phyloP scores from a whole-genome alignment of 2,888 invertebrate species.

The Parnassius glacialis region DNA sequence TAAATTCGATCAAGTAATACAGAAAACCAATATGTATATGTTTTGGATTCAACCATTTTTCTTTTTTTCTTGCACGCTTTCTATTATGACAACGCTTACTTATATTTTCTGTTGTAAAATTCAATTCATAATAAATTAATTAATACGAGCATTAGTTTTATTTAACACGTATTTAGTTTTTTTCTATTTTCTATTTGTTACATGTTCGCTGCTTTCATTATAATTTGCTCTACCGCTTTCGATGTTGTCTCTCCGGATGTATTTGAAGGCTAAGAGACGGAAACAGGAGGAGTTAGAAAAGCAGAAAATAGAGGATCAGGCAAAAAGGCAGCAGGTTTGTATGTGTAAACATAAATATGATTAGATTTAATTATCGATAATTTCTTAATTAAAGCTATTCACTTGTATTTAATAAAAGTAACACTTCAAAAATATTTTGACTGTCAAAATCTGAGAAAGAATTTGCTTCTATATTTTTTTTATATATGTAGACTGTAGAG shows the following conservation, averaged over 20 bases:
- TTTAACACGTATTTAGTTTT: constrained; percentile 29
- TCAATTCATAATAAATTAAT: no score
- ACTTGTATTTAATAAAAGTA: no score
- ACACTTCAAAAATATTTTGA: no score
- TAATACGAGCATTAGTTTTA: neutral
- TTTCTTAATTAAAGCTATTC: no score
- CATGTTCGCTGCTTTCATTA: constrained; percentile 70
- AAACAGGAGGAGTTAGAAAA: constrained; percentile 93
- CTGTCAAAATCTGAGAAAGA: no score
- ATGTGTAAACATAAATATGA: neutral
- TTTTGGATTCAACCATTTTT: neutral
- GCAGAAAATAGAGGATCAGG: constrained; percentile 90
- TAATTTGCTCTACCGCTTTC: constrained; percentile 79
- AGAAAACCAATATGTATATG: no score
- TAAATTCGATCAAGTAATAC: no score
- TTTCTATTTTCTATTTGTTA: constrained; percentile 62
- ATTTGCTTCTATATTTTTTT: no score
- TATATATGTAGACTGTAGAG: no score
- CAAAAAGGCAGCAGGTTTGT: constrained; percentile 91
- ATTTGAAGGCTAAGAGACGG: constrained; percentile 88
- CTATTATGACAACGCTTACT: constrained; percentile 1
- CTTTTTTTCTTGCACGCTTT: constrained; percentile 20
- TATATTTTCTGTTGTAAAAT: neutral
- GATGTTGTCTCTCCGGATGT: constrained; percentile 72
- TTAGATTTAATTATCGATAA: no score